phyloP scores from a whole-genome alignment of 1,140 invertebrate genomes.

The Zaprionus gabonicus region DNA sequence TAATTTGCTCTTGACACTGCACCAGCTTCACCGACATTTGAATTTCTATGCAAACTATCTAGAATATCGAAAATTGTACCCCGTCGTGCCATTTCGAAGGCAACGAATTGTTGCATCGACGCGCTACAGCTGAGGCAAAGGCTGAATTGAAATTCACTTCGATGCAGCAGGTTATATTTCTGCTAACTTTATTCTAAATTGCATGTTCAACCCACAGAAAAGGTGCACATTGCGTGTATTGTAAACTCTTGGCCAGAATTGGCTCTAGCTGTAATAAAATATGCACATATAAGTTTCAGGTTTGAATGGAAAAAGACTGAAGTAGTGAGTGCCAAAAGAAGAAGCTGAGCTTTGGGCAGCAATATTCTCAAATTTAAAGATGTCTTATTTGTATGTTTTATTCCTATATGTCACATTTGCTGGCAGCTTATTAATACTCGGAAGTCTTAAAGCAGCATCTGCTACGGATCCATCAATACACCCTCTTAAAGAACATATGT shows the following conservation, averaged over 20 bases:
- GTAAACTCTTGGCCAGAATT: not conserved
- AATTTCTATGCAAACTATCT: constrained; percentile 72
- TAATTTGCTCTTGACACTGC: constrained; percentile 66
- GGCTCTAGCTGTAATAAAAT: not conserved
- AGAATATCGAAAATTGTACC: constrained; percentile 55
- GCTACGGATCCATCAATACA: not conserved
- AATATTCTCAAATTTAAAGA: not conserved
- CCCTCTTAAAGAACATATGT: constrained; percentile 55
- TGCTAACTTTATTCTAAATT: constrained; percentile 55
- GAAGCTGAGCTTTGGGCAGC: not conserved
- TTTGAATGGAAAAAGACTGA: not conserved
- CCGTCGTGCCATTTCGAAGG: constrained; percentile 54
- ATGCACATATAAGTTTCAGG: constrained; percentile 1
- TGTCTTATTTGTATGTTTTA: not conserved
- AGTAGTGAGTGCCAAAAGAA: not conserved
- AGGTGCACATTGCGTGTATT: constrained; percentile 3
- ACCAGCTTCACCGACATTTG: constrained; percentile 34
- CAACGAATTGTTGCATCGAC: constrained; percentile 64
- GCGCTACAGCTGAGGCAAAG: not conserved
- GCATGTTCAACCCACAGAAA: constrained; percentile 14
- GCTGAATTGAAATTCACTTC: constrained; percentile 35
- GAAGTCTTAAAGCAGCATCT: constrained; percentile 18
- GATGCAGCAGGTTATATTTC: not conserved
- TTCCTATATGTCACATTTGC: not conserved
- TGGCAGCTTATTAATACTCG: constrained; percentile 14